Percentiles rank a stretch among this genome's conserved stretches.
Evolutionary conservation across 2,113 vertebrate species (phyloP).

Genomic region (Gambusia affinis): DNA sequence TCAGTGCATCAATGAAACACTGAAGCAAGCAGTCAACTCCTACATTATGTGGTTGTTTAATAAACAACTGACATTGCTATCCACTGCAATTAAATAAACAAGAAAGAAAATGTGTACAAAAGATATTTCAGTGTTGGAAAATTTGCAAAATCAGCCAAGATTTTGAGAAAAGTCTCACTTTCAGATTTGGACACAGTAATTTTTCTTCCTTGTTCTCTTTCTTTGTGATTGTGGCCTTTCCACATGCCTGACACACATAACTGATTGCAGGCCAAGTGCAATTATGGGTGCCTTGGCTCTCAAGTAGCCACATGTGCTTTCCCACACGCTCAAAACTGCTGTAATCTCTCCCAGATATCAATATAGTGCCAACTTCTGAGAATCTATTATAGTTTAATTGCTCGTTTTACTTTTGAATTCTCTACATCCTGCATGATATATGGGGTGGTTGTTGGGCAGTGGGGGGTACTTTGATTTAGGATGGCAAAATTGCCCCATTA

Average conservation of each 20-base stretch:
- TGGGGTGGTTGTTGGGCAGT: no score
- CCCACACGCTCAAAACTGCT: conserved; percentile 22
- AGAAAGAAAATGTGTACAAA: no score
- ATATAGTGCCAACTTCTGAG: neutral
- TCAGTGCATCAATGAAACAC: neutral
- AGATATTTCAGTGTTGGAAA: no score
- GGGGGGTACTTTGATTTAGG: no score
- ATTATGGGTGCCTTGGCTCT: conserved; percentile 59
- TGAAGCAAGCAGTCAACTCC: conserved; percentile 9
- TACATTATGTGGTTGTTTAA: conserved; percentile 4
- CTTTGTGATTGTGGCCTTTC: conserved; percentile 43
- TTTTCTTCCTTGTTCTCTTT: conserved; percentile 12
- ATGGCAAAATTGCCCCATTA: neutral
- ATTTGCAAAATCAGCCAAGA: neutral
- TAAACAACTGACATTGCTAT: conserved; percentile 16
- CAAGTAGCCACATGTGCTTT: conserved; percentile 69
- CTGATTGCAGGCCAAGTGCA: conserved; percentile 73
- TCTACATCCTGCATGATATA: neutral
- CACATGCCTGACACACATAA: conserved; percentile 60
- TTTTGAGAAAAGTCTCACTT: conserved; percentile 20
- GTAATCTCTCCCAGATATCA: conserved; percentile 28
- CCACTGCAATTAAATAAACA: neutral
- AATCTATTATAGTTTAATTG: conserved; percentile 1
- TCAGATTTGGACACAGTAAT: conserved; percentile 14
- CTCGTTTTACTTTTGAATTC: neutral